phyloP scores from a whole-genome alignment of 1,140 invertebrate species.

The Sycophila sp. region DNA sequence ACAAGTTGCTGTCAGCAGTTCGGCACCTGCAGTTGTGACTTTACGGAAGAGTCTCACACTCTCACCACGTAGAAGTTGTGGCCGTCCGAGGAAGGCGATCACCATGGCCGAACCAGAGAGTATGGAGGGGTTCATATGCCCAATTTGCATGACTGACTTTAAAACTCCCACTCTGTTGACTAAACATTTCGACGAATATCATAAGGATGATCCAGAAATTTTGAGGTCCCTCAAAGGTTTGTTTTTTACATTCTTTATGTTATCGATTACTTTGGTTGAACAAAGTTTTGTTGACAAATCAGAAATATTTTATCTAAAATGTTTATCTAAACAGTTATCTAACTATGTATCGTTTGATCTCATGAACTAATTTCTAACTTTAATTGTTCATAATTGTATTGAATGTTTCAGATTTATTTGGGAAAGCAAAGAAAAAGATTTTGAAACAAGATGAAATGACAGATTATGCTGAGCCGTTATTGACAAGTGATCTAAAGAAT shows the following conservation, averaged over 20 bases:
- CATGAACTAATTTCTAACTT: neutral
- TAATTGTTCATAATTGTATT: neutral
- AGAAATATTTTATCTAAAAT: no score
- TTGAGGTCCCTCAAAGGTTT: conserved; percentile 89
- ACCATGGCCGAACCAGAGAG: conserved; percentile 13
- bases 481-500: conserved; percentile 42
- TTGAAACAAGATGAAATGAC: conserved; percentile 79
- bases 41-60: neutral
- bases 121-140: conserved; percentile 92
- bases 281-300: neutral
- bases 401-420: conserved; percentile 76
- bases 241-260: conserved; percentile 21
- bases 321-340: no score
- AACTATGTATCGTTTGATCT: neutral
- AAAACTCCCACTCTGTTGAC: conserved; percentile 84
- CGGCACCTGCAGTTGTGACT: no score
- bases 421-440: conserved; percentile 90
- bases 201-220: conserved; percentile 90
- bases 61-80: neutral
- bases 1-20: no score
- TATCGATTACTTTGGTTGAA: neutral
- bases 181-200: conserved; percentile 87
- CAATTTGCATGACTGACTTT: conserved; percentile 90
- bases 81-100: neutral
- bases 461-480: conserved; percentile 66